A percentile compares a stretch with the other conserved stretches of the same genome.
Conservation (phyloP, 2,113 vertebrate species). For the Lepisosteus osseus region DNA sequence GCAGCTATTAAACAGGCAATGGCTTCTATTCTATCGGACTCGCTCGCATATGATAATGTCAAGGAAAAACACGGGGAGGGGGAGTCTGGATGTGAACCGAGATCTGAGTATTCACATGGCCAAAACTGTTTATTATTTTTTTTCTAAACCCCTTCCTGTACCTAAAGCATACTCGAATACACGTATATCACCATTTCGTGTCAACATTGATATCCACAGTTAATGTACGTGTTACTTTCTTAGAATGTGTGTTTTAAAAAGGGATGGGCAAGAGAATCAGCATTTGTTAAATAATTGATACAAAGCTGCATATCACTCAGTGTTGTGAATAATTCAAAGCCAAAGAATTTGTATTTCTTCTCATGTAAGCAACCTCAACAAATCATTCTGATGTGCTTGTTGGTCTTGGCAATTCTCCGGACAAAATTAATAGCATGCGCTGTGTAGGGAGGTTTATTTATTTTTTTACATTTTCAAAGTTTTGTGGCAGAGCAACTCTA, state of each 20-base stretch:
- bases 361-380: not conserved
- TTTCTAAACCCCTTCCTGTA: not conserved
- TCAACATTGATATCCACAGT: not conserved
- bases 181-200: not conserved
- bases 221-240: not conserved
- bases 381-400: too few species aligned
- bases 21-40: slow-evolving; percentile 50
- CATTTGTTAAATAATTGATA: slow-evolving; percentile 3
- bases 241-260: not conserved
- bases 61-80: not conserved
- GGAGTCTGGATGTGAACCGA: slow-evolving; percentile 3
- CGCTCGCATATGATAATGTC: not conserved
- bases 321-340: not conserved
- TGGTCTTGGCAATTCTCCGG: too few species aligned
- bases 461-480: too few species aligned
- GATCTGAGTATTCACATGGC: not conserved
- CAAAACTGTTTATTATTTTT: not conserved
- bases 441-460: too few species aligned
- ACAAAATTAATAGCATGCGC: too few species aligned
- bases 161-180: not conserved
- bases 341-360: not conserved
- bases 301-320: not conserved
- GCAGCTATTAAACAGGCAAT: slow-evolving; percentile 60
- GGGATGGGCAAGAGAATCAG: not conserved
- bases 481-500: too few species aligned